These are phyloP conservation scores for Calliphora vicina DNA, from an alignment of 1,140 invertebrate genomes.

Conservation along the genomic window DNA sequence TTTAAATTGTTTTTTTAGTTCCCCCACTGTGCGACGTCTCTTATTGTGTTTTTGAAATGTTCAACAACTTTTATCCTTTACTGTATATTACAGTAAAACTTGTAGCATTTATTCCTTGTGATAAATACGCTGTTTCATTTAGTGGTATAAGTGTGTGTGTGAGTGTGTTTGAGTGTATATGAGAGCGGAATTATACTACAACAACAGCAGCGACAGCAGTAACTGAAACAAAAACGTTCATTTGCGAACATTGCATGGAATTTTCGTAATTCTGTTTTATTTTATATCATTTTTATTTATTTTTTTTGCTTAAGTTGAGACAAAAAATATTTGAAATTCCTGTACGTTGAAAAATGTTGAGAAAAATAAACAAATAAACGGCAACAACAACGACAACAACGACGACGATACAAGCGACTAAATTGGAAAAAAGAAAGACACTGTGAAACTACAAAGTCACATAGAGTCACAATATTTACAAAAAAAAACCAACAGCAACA, in stretches of 20 bases:
- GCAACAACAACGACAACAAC: background rate
- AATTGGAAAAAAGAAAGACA: background rate
- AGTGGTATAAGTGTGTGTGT: background rate
- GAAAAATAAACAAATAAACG: slow-evolving; percentile 9
- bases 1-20: too few relatives aligned
- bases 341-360: slow-evolving; percentile 33
- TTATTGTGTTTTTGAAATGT: too few relatives aligned
- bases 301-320: slow-evolving; percentile 17
- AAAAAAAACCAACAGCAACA: background rate
- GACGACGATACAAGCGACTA: background rate
- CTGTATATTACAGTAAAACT: background rate
- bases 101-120: background rate
- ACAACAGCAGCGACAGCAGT: background rate
- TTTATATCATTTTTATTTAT: background rate
- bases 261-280: slow-evolving; percentile 28
- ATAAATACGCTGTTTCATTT: too few relatives aligned
- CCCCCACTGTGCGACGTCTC: too few relatives aligned
- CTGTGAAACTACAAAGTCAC: background rate
- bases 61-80: too few relatives aligned
- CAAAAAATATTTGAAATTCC: slow-evolving; percentile 33
- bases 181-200: background rate
- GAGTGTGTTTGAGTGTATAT: background rate
- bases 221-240: background rate
- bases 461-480: slow-evolving; percentile 5
- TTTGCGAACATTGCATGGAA: slow-evolving; percentile 26